Base-by-base conservation (phyloP, 2,888 invertebrate species). In the Ganaspis brasiliensis region DNA sequence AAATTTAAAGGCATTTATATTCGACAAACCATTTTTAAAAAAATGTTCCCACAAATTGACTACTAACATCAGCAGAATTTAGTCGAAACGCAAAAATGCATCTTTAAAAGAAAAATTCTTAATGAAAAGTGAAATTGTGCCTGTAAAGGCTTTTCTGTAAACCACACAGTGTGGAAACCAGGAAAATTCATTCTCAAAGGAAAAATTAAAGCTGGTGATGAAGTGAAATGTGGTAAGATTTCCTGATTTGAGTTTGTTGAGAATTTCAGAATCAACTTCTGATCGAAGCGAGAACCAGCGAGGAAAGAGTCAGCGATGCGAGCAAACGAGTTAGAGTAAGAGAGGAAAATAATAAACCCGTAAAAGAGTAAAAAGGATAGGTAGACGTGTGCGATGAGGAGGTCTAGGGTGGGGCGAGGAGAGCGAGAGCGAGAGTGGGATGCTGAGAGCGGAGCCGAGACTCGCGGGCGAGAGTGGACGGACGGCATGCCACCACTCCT, bases 401-500 rank as follows among this genome's bases (percentile, higher is more conserved):
- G 35, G 73, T 19, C 12, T 35, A 71, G 79, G 77, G 72, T 75
- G 72, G 72, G 71, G 77, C 63, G 52, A 59, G 70, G 78, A 57
- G 70, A 59, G 49, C 16, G 78, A 79, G 79, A 78, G 75, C 77
- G 79, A 81, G 83, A 83, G 82, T 81, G 78, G 83, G 82, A 82
- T 82, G 82, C 81, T 83, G 82, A 79, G 76, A 78, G 81, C 75
- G 71, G 61, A 57, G 61, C 57, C 26, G 45, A 37, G 73, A 31
- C 21, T 26, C 79, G 82, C 82, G 85, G 88, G 90, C 90, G 90
- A 91, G 91, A 91, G 91, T 91, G 91, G 91, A 90, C 88, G 89
- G 89, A 90, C 91, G 87, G 88, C 91, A 91, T 91, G 89, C 91
- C 91, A 89, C 90, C 89, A 88, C 87, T 86, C 84, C 80, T 79